phyloP scores from a whole-genome alignment of 2,888 invertebrate species.

The Chouioia cunea region DNA sequence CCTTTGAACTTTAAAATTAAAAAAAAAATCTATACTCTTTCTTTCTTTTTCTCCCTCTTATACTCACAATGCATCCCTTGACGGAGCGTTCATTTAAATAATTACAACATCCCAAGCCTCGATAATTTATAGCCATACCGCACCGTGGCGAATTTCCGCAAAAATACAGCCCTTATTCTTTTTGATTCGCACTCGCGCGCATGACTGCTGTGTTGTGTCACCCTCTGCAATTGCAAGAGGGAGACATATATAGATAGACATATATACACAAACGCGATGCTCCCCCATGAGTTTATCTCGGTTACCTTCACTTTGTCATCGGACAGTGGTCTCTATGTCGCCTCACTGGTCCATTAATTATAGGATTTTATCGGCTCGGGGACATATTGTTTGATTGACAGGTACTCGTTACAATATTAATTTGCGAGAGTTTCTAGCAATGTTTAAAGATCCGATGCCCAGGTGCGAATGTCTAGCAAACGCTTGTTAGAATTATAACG shows the following conservation, averaged over 20 bases:
- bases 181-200: constrained; percentile 23
- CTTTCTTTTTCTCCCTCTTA: constrained; percentile 15
- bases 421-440: constrained; percentile 29
- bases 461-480: no score
- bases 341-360: constrained; percentile 33
- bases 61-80: constrained; percentile 30
- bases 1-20: constrained; percentile 45
- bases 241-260: no score
- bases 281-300: constrained; percentile 37
- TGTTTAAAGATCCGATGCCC: no score
- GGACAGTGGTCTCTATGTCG: background rate
- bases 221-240: constrained; percentile 42
- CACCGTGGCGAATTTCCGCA: constrained; percentile 62
- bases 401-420: constrained; percentile 27
- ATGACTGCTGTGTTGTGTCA: constrained; percentile 38
- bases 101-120: constrained; percentile 63
- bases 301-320: constrained; percentile 43
- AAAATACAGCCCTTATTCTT: constrained; percentile 28
- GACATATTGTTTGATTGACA: constrained; percentile 34
- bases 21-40: constrained; percentile 29
- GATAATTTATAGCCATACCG: constrained; percentile 67
- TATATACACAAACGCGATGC: background rate
- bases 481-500: no score
- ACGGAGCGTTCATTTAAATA: constrained; percentile 63
- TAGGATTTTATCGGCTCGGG: constrained; percentile 29